Evolutionary conservation across 2,113 vertebrate genomes (phyloP), one percentile per base, ranked within the genome.

Genomic region (Phodopus roborovskii): DNA sequence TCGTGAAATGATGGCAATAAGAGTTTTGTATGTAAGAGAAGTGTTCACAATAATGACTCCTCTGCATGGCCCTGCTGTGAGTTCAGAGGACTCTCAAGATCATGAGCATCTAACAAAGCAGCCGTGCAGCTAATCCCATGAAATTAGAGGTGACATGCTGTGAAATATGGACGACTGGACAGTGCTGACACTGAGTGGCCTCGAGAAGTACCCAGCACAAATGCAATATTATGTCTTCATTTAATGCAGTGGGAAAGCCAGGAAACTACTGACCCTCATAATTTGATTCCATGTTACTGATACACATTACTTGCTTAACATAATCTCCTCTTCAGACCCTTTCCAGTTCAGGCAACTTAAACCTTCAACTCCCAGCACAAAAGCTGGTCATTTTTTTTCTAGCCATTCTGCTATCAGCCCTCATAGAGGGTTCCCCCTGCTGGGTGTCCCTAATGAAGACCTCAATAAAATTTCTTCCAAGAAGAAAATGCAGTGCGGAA

Each of bases 401-500:
- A 30, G 93, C 75, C n/a, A 13, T 7, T 50, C 68, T 89, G 95
- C 71, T 92, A 94, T 91, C 92, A 92, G 86, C 36, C 87, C 78
- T 96, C 79, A n/a, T 10, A 78, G 82, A 90, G 39, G 42, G 91
- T 88, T 90, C 89, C 33, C 74, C 70, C 88, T 79, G 94, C 81
- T 79, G 82, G 94, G 22, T 11, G 0, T 62, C 93, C 85, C 87
- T 97, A 90, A 95, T 93, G 93, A 96, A 95, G 95, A 97, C 89
- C 68, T 60, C 64, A 82, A 22, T 45, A 88, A 89, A 42, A 97
- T 94, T 96, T 97, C 64, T 81, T 94, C 50, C 77, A 89, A 96
- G 98, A 94, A 15, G 92, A 98, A 98, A 96, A 74, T 30, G 28
- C 30, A 83, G 66, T 79, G 90, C 83, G 83, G 93, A 97, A 90